Evolutionary conservation across 2,113 vertebrate species (phyloP).

Genomic region (Eupsittula cactorum): DNA sequence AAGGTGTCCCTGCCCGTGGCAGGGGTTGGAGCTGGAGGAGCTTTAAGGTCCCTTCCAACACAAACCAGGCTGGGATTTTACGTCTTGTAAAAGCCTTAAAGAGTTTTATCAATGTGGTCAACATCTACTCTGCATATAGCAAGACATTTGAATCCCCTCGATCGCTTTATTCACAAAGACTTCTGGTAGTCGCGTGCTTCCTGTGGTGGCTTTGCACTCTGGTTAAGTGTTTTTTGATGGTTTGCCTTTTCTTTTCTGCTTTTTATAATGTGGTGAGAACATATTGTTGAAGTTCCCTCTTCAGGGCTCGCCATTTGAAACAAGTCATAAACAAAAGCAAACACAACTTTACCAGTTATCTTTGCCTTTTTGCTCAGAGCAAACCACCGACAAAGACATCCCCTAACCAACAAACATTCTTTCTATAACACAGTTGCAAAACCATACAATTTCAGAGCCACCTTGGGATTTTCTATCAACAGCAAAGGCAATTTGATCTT

Average conservation of each 20-base stretch:
- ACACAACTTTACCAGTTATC: not conserved
- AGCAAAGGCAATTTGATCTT: not conserved
- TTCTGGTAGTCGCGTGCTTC: not conserved
- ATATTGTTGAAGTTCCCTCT: not conserved
- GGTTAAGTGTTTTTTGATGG: conserved; percentile 13
- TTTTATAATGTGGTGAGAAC: not conserved
- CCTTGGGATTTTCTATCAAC: not conserved
- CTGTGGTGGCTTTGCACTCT: conserved; percentile 42
- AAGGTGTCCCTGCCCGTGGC: not conserved
- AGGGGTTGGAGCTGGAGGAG: not conserved
- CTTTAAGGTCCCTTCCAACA: not conserved
- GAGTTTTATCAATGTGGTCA: not conserved
- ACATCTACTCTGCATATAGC: not conserved
- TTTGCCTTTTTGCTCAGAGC: not conserved
- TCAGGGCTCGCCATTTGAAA: not conserved
- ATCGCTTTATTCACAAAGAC: not conserved
- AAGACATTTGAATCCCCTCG: not conserved
- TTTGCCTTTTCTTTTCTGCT: not conserved
- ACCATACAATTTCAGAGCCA: not conserved
- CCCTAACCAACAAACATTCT: not conserved
- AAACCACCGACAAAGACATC: not conserved
- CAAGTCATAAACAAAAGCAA: not conserved
- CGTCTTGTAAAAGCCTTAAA: not conserved
- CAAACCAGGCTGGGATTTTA: not conserved
- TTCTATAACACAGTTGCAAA: not conserved